Evolutionary conservation across 2,113 vertebrate species (phyloP).

Genomic region (Nesoenas mayeri): DNA sequence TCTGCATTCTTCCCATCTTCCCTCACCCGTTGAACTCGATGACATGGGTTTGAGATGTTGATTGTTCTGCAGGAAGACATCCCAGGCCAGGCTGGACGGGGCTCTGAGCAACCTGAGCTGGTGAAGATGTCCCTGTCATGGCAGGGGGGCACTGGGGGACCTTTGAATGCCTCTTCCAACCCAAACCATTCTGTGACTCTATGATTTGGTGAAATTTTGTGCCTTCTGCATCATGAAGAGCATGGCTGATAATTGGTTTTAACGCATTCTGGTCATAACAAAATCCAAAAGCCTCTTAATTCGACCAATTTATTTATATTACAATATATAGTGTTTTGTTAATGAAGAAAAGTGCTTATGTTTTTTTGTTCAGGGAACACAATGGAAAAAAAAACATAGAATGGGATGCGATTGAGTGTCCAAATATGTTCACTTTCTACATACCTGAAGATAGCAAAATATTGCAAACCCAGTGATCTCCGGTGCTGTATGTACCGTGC

Average conservation of each 20-base stretch:
- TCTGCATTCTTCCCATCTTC: background rate
- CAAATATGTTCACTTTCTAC: background rate
- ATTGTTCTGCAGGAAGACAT: too few species aligned
- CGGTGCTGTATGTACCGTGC: fast-evolving
- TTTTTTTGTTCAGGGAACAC: background rate
- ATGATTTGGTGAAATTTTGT: background rate
- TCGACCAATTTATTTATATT: background rate
- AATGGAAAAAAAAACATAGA: background rate
- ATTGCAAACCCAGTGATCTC: background rate
- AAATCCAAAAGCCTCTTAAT: background rate
- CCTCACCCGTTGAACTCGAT: fast-evolving
- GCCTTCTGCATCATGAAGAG: background rate
- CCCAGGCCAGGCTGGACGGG: too few species aligned
- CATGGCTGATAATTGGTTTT: background rate
- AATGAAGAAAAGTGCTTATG: background rate
- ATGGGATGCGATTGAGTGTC: background rate
- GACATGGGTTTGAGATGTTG: background rate
- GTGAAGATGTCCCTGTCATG: too few species aligned
- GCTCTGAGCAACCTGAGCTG: too few species aligned
- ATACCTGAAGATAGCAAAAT: background rate
- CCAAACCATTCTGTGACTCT: too few species aligned
- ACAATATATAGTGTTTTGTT: background rate
- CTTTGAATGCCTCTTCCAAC: too few species aligned
- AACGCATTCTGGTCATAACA: background rate
- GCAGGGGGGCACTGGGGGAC: too few species aligned